These are phyloP conservation scores for Pocillopora damicornis DNA, from an alignment of 64 coral and sea anemone genomes.

Conservation along the genomic window DNA sequence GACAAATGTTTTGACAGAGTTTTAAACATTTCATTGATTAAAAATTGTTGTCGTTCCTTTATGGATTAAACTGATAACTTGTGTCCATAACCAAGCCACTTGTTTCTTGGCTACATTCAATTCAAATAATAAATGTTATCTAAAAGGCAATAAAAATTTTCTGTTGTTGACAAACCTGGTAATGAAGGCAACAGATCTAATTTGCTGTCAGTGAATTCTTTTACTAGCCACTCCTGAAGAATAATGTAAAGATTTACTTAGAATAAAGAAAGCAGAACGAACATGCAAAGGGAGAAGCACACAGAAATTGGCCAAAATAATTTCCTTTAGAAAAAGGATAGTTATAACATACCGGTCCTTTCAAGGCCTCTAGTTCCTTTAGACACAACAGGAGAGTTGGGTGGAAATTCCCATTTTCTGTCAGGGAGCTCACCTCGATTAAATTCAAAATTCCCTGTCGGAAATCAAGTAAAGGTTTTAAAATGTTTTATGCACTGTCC, in stretches of 20 bases:
- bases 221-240: conserved; percentile 79
- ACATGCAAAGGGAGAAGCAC: not conserved
- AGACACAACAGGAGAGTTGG: conserved; percentile 62
- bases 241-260: not conserved
- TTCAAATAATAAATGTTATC: not conserved
- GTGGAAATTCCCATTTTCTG: conserved; percentile 63
- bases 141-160: not conserved
- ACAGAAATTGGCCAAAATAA: not conserved
- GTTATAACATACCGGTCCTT: conserved; percentile 62
- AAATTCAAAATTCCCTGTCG: conserved; percentile 75
- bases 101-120: no score
- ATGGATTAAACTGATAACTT: no score
- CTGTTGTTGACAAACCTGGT: conserved; percentile 47
- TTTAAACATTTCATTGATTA: no score
- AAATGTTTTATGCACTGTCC: no score
- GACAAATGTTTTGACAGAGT: no score
- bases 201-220: conserved; percentile 76
- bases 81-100: no score
- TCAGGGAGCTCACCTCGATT: conserved; percentile 59
- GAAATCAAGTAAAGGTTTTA: not conserved
- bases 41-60: no score
- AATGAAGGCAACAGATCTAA: conserved; percentile 67
- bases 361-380: conserved; percentile 79
- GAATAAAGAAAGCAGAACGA: not conserved
- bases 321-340: no score